Evolutionary conservation across 2,113 vertebrate species (phyloP), one percentile per base, ranked within the genome.

Genomic region (Brachypodius melanocephalos): DNA sequence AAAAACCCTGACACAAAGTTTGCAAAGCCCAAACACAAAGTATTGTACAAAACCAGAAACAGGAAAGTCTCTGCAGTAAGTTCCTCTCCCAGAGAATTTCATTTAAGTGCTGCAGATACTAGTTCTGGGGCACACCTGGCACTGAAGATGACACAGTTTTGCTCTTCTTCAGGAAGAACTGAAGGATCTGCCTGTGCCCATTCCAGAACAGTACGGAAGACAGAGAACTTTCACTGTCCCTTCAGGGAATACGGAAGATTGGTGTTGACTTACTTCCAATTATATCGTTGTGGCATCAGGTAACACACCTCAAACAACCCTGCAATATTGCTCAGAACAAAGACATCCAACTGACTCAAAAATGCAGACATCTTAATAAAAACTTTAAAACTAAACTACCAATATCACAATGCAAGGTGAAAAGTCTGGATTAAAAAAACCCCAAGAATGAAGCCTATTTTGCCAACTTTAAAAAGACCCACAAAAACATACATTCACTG

Each of bases 371-470:
- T 46, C 12, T n/a, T 21, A 43, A 88, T 12, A 29, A 48, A 85
- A 83, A 38, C 12, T 3, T 79, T 45, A 65, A 72, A 26, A 55
- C 9, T 36, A 72, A 79, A 45, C 34, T 25, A 43, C 12, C 54
- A 69, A 16, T 18, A 48, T 5, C 20, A 62, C 2, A 40, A 17
- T 15, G 6, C 0, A 5, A 55, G 28, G 2, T 20, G 15, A 21
- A 65, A 71, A 85, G 13, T 7, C 24, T 54, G 26, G 32, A 43
- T 34, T 7, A 22, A 40, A 63, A 68, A 31, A 51, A 49, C 14
- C 1, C 7, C 8, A 18, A 48, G 17, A 45, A 15, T 0, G 0
- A 74, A 59, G n/a, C 18, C 43, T 76, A 42, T 88, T 77, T 46
- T 58, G 13, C 9, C 42, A 85, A 49, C 9, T 43, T 66, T 3